Evolutionary conservation across 2,888 invertebrate genomes (phyloP).

Genomic region (Embidobia sp.): DNA sequence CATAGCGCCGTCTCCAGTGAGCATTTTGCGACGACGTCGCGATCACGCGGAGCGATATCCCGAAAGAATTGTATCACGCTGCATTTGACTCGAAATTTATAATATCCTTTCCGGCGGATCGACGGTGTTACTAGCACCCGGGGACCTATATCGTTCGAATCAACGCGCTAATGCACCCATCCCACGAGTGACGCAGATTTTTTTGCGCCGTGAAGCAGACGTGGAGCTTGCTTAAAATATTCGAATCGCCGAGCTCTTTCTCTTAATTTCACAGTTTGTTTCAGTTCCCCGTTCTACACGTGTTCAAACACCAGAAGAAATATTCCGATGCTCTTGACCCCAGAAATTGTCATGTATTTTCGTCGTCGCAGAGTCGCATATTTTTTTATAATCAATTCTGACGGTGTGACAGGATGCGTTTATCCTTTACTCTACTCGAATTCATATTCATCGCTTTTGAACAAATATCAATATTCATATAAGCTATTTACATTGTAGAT

Average conservation of each 20-base stretch:
- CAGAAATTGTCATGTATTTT: slow-evolving; percentile 40
- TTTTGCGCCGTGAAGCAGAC: slow-evolving; percentile 51
- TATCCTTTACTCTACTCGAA: slow-evolving; percentile 4
- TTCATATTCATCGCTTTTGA: slow-evolving; percentile 44
- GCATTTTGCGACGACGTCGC: slow-evolving; percentile 69
- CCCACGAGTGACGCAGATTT: slow-evolving; percentile 61
- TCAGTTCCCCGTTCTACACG: slow-evolving; percentile 34
- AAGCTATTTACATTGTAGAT: slow-evolving; percentile 50
- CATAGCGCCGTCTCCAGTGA: slow-evolving; percentile 32
- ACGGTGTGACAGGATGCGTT: slow-evolving; percentile 10
- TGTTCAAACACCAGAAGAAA: slow-evolving; percentile 38
- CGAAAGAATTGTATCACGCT: slow-evolving; percentile 78
- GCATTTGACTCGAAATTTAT: slow-evolving; percentile 81
- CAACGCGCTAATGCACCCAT: slow-evolving; percentile 76
- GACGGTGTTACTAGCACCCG: slow-evolving; percentile 74
- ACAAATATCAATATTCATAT: slow-evolving; percentile 52
- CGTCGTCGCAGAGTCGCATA: not conserved
- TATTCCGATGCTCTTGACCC: slow-evolving; percentile 36
- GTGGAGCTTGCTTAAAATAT: slow-evolving; percentile 53
- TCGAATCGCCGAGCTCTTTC: slow-evolving; percentile 46
- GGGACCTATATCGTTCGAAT: slow-evolving; percentile 77
- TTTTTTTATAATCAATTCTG: slow-evolving; percentile 29
- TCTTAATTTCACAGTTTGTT: slow-evolving; percentile 58
- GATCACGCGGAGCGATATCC: slow-evolving; percentile 79
- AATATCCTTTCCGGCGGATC: slow-evolving; percentile 73